Percentiles rank a stretch among this genome's conserved stretches.
These are phyloP conservation scores for Sphaerophoria taeniata DNA, from an alignment of 2,888 invertebrate species.

Conservation along the genomic window DNA sequence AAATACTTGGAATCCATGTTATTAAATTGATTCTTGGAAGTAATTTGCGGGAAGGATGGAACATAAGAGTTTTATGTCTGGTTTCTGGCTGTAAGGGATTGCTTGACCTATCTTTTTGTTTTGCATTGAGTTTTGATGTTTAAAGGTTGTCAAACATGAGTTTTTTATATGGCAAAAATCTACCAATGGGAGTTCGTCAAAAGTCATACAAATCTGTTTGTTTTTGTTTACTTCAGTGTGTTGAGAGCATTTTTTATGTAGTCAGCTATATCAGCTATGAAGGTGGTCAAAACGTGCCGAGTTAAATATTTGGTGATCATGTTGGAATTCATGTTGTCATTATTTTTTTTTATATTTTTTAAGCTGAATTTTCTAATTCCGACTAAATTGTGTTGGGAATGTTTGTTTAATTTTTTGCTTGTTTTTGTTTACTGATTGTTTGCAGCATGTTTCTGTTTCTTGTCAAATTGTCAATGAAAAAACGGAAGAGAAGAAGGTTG, in stretches of 20 bases:
- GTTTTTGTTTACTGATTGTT: constrained; percentile 7
- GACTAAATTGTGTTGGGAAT: constrained; percentile 43
- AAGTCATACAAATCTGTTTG: constrained; percentile 20
- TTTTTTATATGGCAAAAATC: constrained; percentile 5
- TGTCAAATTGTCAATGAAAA: constrained; percentile 21
- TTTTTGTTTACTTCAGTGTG: not conserved
- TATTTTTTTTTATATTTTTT: constrained; percentile 4
- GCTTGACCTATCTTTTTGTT: constrained; percentile 46
- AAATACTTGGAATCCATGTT: constrained; percentile 27
- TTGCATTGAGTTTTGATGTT: constrained; percentile 2
- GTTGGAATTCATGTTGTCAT: constrained; percentile 10
- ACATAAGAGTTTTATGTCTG: not conserved
- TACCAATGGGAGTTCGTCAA: not conserved
- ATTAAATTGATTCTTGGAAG: constrained; percentile 43
- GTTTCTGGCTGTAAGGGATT: not conserved
- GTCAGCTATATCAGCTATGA: constrained; percentile 5
- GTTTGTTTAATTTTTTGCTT: constrained; percentile 22
- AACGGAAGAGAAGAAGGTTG: constrained; percentile 12
- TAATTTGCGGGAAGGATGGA: not conserved
- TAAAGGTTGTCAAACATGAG: constrained; percentile 8
- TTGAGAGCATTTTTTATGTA: constrained; percentile 15
- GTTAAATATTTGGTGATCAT: constrained; percentile 22
- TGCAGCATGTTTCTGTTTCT: constrained; percentile 8
- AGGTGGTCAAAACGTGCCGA: constrained; percentile 42
- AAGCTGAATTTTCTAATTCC: constrained; percentile 43